These are phyloP conservation scores for Dipodomys ordii DNA, from an alignment of 2,113 vertebrate species.

Conservation along the genomic window DNA sequence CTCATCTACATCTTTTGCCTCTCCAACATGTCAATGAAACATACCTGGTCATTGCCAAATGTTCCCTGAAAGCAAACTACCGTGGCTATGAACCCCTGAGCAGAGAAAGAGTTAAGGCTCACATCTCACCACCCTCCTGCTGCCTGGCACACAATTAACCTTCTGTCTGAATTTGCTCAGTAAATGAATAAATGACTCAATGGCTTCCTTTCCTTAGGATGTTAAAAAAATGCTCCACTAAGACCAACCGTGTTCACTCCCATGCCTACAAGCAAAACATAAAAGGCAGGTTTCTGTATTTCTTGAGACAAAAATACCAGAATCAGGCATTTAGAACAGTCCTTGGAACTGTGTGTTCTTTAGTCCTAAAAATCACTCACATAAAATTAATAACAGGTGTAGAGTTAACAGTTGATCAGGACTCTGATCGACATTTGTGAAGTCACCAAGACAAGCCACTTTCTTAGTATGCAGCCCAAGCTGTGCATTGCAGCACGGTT, in stretches of 20 bases:
- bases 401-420: not conserved
- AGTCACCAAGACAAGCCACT: not conserved
- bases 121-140: not conserved
- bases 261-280: not conserved
- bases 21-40: not conserved
- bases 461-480: not conserved
- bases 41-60: not conserved
- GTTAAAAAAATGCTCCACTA: not conserved
- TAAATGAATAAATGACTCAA: not conserved
- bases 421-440: not conserved
- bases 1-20: not conserved
- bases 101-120: not conserved
- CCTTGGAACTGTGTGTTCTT: constrained; percentile 42
- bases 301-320: constrained; percentile 22
- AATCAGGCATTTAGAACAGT: constrained; percentile 21
- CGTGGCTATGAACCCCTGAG: not conserved
- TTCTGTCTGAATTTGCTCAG: not conserved
- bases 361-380: not conserved
- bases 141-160: not conserved
- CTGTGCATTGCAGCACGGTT: not conserved
- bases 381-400: constrained; percentile 16
- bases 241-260: not conserved
- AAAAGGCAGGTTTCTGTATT: constrained; percentile 39
- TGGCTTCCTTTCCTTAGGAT: constrained; percentile 1
- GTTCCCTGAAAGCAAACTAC: not conserved